Evolutionary conservation across 2,113 vertebrate genomes (phyloP).

Genomic region (Tachycineta bicolor): DNA sequence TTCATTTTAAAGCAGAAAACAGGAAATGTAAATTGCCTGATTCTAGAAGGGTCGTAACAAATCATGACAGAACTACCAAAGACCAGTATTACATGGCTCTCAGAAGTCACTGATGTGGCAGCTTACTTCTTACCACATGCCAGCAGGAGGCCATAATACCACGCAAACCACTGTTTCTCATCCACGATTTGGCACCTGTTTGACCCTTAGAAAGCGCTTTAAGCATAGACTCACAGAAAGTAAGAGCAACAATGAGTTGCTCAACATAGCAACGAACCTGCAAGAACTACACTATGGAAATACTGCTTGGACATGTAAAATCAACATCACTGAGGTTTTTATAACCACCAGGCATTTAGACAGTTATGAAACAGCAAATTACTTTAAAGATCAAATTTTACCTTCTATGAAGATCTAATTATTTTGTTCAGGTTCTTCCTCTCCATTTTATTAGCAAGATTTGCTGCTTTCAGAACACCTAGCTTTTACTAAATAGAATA

Average conservation of each 20-base stretch:
- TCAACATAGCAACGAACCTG: not conserved
- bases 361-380: not conserved
- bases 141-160: not conserved
- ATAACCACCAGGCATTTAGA: not conserved
- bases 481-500: not conserved
- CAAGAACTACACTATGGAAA: not conserved
- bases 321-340: not conserved
- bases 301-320: not conserved
- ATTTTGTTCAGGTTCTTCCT: not conserved
- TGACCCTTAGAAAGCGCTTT: not conserved
- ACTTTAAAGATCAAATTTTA: not conserved
- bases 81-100: not conserved
- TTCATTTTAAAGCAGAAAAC: not conserved
- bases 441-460: not conserved
- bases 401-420: not conserved
- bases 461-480: not conserved
- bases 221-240: not conserved
- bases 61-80: not conserved
- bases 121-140: not conserved
- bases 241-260: not conserved
- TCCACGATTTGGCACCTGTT: not conserved
- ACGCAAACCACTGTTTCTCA: not conserved
- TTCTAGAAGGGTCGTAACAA: not conserved
- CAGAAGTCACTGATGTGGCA: not conserved
- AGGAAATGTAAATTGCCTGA: not conserved